Base-by-base conservation (phyloP, 2,797 vertebrate species). In the Thaleichthys pacificus region DNA sequence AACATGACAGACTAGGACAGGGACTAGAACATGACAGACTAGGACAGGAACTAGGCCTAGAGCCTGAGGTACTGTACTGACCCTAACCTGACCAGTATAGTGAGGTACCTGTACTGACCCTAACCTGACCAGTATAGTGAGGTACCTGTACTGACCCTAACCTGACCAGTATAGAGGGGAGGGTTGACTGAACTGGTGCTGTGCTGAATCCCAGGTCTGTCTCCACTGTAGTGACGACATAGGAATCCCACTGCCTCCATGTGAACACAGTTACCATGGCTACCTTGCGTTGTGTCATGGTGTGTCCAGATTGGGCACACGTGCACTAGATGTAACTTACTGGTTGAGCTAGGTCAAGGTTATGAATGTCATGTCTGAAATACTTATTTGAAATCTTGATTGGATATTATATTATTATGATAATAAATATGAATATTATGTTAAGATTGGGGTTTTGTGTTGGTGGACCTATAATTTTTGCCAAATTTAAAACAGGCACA, bases 211-310 rank as follows among this genome's bases (percentile, higher is more conserved):
- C 66, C 24, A 51, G 67, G 47, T 24, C 9, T 64, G 28, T 38
- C 28, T 38, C 28, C 28, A 56, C 17, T 15, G 38, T 57, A 61
- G 26, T 49, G 15, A 30, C 54, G 26, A n/a, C 24, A 11, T 51
- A 35, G 42, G 1, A 68, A 12, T 56, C 28, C n/a, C 14, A 11
- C 57, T 42, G 58, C 61, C 32, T 61, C 54, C 15, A 24, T 68
- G 65, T 47, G 17, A 69, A 22, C 42, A 49, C 22, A 72, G 26
- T 15, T 47, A 32, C 15, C 56, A 17, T 14, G 21, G 64, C 17
- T 19, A 61, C 35, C n/a, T 61, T 62, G n/a, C 61, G 19, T 11
- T 70, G 61, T 58, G 74, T 67, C 51, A 69, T 61, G 65, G 72
- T 69, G 15, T 49, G n/a, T 70, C 38, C 32, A 47, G 9, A 42